Conservation (phyloP, 2,113 vertebrate species). For the Pedetes capensis region DNA sequence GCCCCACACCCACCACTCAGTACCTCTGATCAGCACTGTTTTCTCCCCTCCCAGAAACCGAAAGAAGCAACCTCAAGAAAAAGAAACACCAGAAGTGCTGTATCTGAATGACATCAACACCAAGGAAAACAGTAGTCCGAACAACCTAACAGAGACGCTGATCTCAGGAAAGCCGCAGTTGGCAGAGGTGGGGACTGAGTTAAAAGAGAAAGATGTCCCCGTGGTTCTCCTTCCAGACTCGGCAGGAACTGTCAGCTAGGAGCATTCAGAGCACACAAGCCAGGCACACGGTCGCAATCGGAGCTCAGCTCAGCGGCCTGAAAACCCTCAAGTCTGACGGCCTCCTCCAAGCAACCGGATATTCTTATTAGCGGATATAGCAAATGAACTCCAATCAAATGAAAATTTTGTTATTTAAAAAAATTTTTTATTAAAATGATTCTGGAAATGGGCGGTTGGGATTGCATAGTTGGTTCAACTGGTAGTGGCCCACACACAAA, state of each 20-base stretch:
- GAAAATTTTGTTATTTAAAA: background rate
- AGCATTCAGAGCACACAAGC: background rate
- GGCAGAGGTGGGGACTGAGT: slow-evolving; percentile 81
- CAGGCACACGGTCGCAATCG: background rate
- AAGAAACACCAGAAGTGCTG: background rate
- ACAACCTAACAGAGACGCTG: background rate
- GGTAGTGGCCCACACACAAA: background rate
- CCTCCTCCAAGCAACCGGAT: background rate
- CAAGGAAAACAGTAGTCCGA: background rate
- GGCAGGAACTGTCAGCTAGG: background rate
- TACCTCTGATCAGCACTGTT: rapidly evolving
- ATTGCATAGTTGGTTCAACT: slow-evolving; percentile 42
- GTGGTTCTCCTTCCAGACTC: background rate
- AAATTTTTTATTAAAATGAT: slow-evolving; percentile 82
- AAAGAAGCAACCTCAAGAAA: slow-evolving; percentile 78
- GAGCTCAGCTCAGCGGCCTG: background rate
- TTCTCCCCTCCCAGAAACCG: slow-evolving; percentile 82
- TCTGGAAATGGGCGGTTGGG: slow-evolving; percentile 55
- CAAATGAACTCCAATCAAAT: background rate
- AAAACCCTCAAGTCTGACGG: background rate
- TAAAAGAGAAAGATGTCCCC: slow-evolving; percentile 83
- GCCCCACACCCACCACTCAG: background rate
- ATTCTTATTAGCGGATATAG: background rate
- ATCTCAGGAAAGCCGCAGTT: slow-evolving; percentile 50
- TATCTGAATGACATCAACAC: slow-evolving; percentile 61